Evolutionary conservation across 1,140 invertebrate genomes (phyloP).

Genomic region (Lasioglossum baleicum): DNA sequence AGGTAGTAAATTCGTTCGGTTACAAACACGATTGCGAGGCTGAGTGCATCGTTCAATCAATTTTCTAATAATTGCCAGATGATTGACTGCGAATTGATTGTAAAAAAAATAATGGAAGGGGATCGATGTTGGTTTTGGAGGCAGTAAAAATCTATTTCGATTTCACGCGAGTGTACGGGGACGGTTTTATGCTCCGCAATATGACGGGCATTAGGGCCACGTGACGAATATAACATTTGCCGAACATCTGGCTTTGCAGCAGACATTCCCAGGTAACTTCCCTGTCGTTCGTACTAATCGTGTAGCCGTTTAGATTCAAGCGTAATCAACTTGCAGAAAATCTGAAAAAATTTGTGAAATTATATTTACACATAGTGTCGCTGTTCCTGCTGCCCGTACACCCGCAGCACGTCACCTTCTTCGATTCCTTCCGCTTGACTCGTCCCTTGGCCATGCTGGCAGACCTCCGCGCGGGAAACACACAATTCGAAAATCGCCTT

Average conservation of each 20-base stretch:
- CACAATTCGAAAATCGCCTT: not conserved
- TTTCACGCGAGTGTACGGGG: not conserved
- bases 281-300: too few relatives aligned
- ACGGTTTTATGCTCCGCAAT: not conserved
- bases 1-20: too few relatives aligned
- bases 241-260: not conserved
- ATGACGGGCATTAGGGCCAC: not conserved
- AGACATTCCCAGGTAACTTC: not conserved
- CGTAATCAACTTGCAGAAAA: too few relatives aligned
- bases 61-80: too few relatives aligned
- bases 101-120: too few relatives aligned
- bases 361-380: constrained; percentile 76
- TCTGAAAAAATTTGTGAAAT: not conserved
- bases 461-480: not conserved
- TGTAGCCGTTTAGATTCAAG: too few relatives aligned
- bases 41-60: too few relatives aligned
- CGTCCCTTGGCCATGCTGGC: constrained; percentile 66
- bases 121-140: not conserved
- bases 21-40: too few relatives aligned
- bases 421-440: constrained; percentile 68
- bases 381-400: constrained; percentile 78
- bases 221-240: constrained; percentile 1
- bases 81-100: too few relatives aligned
- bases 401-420: constrained; percentile 75
- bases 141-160: not conserved